Percentiles rank a stretch among this genome's conserved stretches.
Evolutionary conservation across 2,113 vertebrate genomes (phyloP).

Genomic region (Phodopus roborovskii): DNA sequence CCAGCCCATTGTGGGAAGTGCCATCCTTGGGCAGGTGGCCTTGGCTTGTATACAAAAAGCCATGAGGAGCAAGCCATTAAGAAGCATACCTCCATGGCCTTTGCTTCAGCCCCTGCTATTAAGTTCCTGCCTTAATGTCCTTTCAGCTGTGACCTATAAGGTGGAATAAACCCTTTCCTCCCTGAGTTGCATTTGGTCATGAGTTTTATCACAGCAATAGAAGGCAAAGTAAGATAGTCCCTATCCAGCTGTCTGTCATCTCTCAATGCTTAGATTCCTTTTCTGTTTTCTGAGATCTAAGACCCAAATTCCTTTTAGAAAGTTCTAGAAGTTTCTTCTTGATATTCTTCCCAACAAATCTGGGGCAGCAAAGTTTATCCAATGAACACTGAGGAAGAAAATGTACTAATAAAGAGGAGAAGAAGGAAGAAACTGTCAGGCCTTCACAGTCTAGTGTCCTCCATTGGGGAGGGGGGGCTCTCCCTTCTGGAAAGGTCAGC

Average conservation of each 20-base stretch:
- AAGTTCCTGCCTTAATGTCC: neutral
- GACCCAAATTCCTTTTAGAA: slow-evolving; percentile 19
- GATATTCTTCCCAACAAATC: neutral
- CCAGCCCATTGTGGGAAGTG: neutral
- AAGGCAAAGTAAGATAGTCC: neutral
- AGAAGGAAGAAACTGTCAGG: neutral
- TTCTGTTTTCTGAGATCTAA: neutral
- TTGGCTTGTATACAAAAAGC: neutral
- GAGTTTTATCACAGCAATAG: neutral
- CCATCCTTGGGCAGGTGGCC: neutral
- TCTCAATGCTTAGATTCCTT: neutral
- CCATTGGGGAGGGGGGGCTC: neutral
- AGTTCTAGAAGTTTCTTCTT: slow-evolving; percentile 18
- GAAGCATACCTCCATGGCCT: neutral
- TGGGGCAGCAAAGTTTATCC: neutral
- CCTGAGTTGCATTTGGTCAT: neutral
- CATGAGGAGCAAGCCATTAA: neutral
- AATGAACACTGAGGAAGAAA: neutral
- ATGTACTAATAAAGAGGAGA: neutral
- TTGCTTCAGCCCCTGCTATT: neutral
- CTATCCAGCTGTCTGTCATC: rapidly evolving
- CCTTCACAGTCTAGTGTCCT: neutral
- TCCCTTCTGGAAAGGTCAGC: neutral
- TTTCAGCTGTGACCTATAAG: neutral
- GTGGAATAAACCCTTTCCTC: neutral